phyloP scores from a whole-genome alignment of 2,113 vertebrate genomes.

The Albula glossodonta region DNA sequence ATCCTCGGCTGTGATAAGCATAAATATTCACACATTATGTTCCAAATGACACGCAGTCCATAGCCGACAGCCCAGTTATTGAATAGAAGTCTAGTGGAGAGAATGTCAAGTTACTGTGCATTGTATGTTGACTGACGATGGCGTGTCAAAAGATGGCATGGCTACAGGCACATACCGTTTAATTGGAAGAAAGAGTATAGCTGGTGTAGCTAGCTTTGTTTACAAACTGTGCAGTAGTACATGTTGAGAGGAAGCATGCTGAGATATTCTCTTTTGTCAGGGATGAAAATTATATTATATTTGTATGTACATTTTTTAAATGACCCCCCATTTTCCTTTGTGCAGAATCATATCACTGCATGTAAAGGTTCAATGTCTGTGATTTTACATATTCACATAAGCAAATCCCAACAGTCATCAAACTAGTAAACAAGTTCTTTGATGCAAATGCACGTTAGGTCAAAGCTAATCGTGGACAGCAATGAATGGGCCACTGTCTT shows the following conservation, averaged over 20 bases:
- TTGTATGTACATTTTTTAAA: neutral
- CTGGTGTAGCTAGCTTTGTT: neutral
- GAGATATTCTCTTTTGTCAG: neutral
- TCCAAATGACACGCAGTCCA: constrained; percentile 7
- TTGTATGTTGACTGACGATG: neutral
- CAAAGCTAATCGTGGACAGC: too few relatives aligned
- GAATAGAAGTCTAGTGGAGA: neutral
- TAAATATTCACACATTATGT: neutral
- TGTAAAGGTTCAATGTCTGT: too few relatives aligned
- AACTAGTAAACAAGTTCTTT: too few relatives aligned
- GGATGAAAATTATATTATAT: neutral
- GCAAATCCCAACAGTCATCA: too few relatives aligned
- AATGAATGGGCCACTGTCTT: too few relatives aligned
- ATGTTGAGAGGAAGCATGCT: neutral
- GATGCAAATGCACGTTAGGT: too few relatives aligned
- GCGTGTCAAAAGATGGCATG: too few relatives aligned
- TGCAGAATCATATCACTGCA: too few relatives aligned
- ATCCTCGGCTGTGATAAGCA: constrained; percentile 19
- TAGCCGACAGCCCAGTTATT: constrained; percentile 8
- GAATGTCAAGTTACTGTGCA: constrained; percentile 12
- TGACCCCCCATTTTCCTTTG: too few relatives aligned
- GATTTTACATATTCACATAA: too few relatives aligned
- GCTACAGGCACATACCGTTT: neutral
- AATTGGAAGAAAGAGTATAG: neutral
- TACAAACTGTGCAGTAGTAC: neutral